These are phyloP conservation scores for Euglossa dilemma DNA, from an alignment of 1,140 invertebrate genomes.

Conservation along the genomic window DNA sequence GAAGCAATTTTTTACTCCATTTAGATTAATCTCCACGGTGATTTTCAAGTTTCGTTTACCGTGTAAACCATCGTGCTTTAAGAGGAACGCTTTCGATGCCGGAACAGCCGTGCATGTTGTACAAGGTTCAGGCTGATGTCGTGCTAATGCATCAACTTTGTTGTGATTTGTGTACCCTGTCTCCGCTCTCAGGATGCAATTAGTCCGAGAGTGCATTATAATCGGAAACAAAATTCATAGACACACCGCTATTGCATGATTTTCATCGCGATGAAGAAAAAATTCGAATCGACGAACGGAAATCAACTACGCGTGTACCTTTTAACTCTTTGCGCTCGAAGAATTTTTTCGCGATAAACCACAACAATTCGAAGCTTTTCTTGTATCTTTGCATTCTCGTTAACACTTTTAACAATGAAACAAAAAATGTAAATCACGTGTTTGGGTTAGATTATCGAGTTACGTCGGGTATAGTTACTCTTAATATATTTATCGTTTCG, in stretches of 20 bases:
- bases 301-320: too few relatives aligned
- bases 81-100: slow-evolving; percentile 42
- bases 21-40: not conserved
- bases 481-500: too few relatives aligned
- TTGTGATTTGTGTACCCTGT: slow-evolving; percentile 75
- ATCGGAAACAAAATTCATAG: slow-evolving; percentile 46
- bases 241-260: not conserved
- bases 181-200: slow-evolving; percentile 58
- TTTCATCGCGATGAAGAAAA: too few relatives aligned
- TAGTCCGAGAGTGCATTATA: slow-evolving; percentile 50
- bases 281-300: too few relatives aligned
- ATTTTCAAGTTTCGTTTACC: slow-evolving; percentile 3
- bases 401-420: too few relatives aligned
- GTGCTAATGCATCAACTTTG: slow-evolving; percentile 71
- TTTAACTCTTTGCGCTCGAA: too few relatives aligned
- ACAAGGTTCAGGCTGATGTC: slow-evolving; percentile 60
- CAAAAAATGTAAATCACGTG: too few relatives aligned
- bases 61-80: slow-evolving; percentile 26
- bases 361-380: too few relatives aligned
- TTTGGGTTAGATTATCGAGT: too few relatives aligned
- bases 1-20: not conserved
- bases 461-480: too few relatives aligned
- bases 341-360: too few relatives aligned
- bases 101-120: slow-evolving; percentile 45
- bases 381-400: too few relatives aligned